phyloP scores from a whole-genome alignment of 92 coral and sea anemone species.

The Zoanthus solanderi region DNA sequence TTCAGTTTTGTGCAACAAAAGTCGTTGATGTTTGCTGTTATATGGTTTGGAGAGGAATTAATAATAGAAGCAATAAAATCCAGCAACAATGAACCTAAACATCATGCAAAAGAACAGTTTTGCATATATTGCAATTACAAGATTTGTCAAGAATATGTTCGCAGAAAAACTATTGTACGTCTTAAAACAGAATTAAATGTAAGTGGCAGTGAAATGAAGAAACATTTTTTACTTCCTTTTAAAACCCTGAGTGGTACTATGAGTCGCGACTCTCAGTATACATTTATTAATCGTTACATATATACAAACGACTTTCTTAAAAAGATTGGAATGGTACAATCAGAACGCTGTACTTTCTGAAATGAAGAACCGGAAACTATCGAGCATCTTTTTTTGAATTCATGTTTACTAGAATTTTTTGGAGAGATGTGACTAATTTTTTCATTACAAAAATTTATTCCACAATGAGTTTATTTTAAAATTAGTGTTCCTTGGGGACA shows the following conservation, averaged over 20 bases:
- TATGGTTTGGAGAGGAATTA: neutral
- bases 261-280: slow-evolving; percentile 3
- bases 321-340: neutral
- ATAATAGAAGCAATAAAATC: neutral
- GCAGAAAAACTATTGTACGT: no score
- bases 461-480: neutral
- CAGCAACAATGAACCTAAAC: neutral
- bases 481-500: no score
- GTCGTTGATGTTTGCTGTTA: neutral
- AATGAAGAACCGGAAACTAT: neutral
- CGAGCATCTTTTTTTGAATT: neutral
- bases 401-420: neutral
- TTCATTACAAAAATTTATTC: neutral
- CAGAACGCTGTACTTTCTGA: neutral
- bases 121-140: neutral
- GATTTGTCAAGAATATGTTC: no score
- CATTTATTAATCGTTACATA: neutral
- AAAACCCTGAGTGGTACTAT: neutral
- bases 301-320: slow-evolving; percentile 13
- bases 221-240: no score
- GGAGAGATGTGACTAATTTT: neutral
- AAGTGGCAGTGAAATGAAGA: no score
- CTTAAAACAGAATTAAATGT: no score
- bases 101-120: slow-evolving; percentile 2
- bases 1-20: neutral